Evolutionary conservation across 2,888 invertebrate genomes (phyloP).

Genomic region (Tachina lurida): DNA sequence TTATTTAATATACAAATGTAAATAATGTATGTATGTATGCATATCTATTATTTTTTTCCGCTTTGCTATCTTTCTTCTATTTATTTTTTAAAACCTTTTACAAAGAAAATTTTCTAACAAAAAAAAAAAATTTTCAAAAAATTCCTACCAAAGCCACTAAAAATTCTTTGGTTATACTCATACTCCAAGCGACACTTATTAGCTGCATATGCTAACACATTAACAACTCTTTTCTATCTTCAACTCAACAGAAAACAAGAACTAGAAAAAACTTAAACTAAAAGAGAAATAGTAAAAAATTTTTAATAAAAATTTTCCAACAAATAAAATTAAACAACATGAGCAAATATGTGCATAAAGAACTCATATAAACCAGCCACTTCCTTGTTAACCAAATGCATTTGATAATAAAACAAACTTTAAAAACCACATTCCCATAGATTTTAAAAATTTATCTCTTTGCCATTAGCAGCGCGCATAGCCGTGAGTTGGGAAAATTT

Average conservation of each 20-base stretch:
- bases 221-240: slow-evolving; percentile 35
- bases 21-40: no score
- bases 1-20: no score
- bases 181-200: slow-evolving; percentile 42
- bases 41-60: no score
- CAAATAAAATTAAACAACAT: slow-evolving; percentile 61
- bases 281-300: slow-evolving; percentile 25
- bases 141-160: slow-evolving; percentile 25
- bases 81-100: no score
- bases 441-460: slow-evolving; percentile 59
- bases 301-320: slow-evolving; percentile 16
- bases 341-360: slow-evolving; percentile 46
- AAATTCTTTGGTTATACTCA: slow-evolving; percentile 18
- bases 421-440: slow-evolving; percentile 56
- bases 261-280: slow-evolving; percentile 9
- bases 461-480: slow-evolving; percentile 28
- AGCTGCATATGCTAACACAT: slow-evolving; percentile 30
- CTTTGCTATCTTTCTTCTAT: no score
- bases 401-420: slow-evolving; percentile 25
- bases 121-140: neutral
- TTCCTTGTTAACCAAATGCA: slow-evolving; percentile 57
- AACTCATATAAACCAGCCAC: slow-evolving; percentile 29
- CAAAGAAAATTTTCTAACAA: slow-evolving; percentile 33
- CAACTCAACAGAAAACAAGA: slow-evolving; percentile 1
- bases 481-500: slow-evolving; percentile 56